Evolutionary conservation across 2,113 vertebrate genomes (phyloP).

Genomic region (Tachycineta bicolor): DNA sequence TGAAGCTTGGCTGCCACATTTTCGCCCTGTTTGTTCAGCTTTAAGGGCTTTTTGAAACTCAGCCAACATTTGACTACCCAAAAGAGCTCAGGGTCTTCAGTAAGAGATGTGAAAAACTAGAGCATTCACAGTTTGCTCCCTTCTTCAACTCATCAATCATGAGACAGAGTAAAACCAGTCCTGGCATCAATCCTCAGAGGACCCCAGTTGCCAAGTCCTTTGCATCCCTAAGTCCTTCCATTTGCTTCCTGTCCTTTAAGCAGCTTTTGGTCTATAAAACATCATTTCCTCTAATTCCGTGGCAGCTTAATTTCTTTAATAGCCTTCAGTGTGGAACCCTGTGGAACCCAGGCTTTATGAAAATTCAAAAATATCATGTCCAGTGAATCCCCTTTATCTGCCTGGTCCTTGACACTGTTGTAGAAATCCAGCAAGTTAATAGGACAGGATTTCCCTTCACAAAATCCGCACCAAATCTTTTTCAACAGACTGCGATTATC

Average conservation of each 20-base stretch:
- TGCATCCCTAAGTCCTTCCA: constrained; percentile 3
- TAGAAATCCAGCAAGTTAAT: not conserved
- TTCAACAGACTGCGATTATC: not conserved
- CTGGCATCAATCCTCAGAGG: accelerated
- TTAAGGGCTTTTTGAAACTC: not conserved
- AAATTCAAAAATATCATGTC: constrained; percentile 19
- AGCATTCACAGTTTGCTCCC: not conserved
- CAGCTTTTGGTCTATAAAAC: not conserved
- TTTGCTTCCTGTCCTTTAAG: constrained; percentile 45
- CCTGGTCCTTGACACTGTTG: constrained; percentile 5
- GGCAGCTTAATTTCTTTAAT: constrained; percentile 49
- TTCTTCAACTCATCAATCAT: not conserved
- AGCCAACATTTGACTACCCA: not conserved
- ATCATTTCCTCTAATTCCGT: constrained; percentile 17
- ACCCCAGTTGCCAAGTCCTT: not conserved
- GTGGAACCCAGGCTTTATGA: constrained; percentile 5
- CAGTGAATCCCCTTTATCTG: constrained; percentile 24
- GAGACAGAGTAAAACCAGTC: not conserved
- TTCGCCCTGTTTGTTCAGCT: not conserved
- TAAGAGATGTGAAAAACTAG: not conserved
- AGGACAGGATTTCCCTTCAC: not conserved
- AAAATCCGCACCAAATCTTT: not conserved
- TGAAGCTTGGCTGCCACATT: not conserved
- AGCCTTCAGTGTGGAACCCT: not conserved
- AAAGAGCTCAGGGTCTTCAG: not conserved